Evolutionary conservation across 2,797 vertebrate species (phyloP), one percentile per base, ranked within the genome.

Genomic region (Pipistrellus nathusii): DNA sequence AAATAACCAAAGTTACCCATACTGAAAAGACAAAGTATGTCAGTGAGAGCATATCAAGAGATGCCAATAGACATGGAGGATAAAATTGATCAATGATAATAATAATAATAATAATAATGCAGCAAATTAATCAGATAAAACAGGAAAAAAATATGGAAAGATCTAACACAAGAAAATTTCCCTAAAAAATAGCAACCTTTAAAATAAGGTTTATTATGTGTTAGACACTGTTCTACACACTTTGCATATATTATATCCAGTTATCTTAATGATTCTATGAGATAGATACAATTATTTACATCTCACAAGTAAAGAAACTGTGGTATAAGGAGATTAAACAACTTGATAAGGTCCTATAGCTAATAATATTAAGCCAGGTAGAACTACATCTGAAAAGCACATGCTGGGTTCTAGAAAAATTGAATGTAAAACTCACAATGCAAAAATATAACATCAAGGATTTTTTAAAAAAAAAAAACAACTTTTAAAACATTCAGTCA

Each of bases 121-220:
- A 66, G 11, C 30, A 93, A 71, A 92, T 41, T 64, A 76, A 95
- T 71, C 69, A 88, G 80, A 68, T 51, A 53, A 89, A 55, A 17
- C 72, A 27, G 32, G 53, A 32, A 94, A 85, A 85, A 88, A 93
- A 8, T 95, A 80, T 57, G 87, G 53, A 80, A 93, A 93, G 62
- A 95, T 13, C n/a, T 90, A 92, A 83, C 23, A 86, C 30, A 93
- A 95, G 94, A 95, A 95, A 96, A 72, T 69, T 72, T 68, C 32
- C 64, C 17, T 75, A 48, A 66, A 73, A 59, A 90, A 18, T 9
- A 38, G 13, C 41, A 83, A 30, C 11, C 32, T 85, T 90, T 32
- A 78, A 30, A 85, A 57, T 32, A 35, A 6, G 46, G 68, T 13
- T 32, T 85, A 62, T 78, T 68, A 72, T 30, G 11, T 66, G 59